A percentile compares a stretch with the other conserved stretches of the same genome.
Conservation (phyloP, 2,888 invertebrate genomes). For the Tetragonisca angustula region DNA sequence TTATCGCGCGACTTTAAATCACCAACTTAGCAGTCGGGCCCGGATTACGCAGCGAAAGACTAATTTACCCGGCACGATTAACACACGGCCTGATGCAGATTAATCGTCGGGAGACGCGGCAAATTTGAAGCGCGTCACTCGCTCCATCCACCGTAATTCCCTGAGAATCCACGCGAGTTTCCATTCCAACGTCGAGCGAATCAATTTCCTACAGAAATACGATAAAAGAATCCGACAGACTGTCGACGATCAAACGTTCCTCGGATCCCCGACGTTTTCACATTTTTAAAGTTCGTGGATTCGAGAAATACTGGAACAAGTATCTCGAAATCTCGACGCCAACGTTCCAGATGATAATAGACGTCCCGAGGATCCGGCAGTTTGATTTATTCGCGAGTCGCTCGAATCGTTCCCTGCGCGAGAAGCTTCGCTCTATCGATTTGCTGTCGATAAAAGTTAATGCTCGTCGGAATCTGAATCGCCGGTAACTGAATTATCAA, state of each 20-base stretch:
- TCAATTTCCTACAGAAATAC: too few relatives aligned
- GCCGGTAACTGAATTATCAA: conserved; percentile 50
- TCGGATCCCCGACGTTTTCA: too few relatives aligned
- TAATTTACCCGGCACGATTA: neutral
- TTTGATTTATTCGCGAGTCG: neutral
- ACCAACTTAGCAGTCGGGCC: conserved; percentile 9
- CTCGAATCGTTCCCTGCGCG: neutral
- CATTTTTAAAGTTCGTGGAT: too few relatives aligned
- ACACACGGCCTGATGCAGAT: conserved; percentile 5
- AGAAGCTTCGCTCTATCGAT: conserved; percentile 28
- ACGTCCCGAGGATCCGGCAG: neutral
- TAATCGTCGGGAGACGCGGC: conserved; percentile 19
- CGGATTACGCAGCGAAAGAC: conserved; percentile 19
- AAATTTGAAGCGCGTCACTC: neutral
- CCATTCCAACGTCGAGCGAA: neutral
- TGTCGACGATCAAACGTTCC: too few relatives aligned
- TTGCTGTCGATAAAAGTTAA: conserved; percentile 46
- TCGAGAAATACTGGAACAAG: too few relatives aligned
- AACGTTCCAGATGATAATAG: neutral
- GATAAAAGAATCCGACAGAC: too few relatives aligned
- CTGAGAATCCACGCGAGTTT: conserved; percentile 8
- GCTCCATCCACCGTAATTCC: neutral
- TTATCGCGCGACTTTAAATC: conserved; percentile 48
- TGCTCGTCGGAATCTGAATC: conserved; percentile 30
- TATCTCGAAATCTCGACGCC: too few relatives aligned